Base-by-base conservation (phyloP, 2,113 vertebrate genomes). In the Hippocampus mohnikei region DNA sequence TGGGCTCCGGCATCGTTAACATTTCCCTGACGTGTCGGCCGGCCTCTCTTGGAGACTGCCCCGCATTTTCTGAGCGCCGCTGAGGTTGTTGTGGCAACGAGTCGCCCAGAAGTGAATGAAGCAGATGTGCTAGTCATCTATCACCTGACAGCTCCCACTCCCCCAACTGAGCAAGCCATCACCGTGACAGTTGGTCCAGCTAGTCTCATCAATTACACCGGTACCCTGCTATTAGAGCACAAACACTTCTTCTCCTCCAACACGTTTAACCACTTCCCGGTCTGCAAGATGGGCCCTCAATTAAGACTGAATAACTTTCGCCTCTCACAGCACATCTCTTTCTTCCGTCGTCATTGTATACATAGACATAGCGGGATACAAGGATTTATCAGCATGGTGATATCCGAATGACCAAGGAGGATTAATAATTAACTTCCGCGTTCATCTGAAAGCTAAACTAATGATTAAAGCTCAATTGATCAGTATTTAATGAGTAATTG, bases 61-160 rank as follows among this genome's bases (percentile, higher is more conserved):
- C 87, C 87, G 88, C 94, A 94, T 97, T 95, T 95, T 94, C 93
- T 90, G 78, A 68, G 81, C 92, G 67, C 74, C 85, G 46, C 76
- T 87, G 75, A 81, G 83, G 91, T 97, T 95, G 94, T 93, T 93
- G 91, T 94, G 95, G 94, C 93, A 94, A 97, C 95, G 81, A 69
- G 90, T 88, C 87, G 93, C 93, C 85, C 88, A 86, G 88, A 90
- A 90, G 90, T 95, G 93, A 94, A 93, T 94, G 93, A 94, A 93
- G 90, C 93, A 94, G 91, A 94, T 94, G 94, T 91, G 92, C 89
- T 73, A 92, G 90, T 89, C 91, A 94, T 96, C 93, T 91, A 94
- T 95, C 94, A 93, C 89, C 87, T 86, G 53, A 89, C 89, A 92
- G 86, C 90, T 92, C 84, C 90, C 87, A 82, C 90, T 89, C 89